Conservation (phyloP, 2,888 invertebrate genomes). For the Tethea ocularis region DNA sequence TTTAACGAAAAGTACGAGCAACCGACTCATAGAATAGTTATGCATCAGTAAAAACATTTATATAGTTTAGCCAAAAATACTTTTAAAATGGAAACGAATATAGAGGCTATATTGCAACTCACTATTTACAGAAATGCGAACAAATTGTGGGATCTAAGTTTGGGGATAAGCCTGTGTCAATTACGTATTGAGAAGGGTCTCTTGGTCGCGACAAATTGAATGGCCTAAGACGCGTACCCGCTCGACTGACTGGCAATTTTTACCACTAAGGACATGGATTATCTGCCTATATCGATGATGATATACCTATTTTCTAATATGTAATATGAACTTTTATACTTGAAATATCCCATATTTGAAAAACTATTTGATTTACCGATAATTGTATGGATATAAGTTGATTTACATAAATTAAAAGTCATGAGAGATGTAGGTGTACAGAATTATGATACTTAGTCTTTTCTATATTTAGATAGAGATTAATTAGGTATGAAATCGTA, state of each 20-base stretch:
- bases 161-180: conserved; percentile 78
- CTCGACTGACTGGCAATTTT: conserved; percentile 70
- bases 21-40: too few species aligned
- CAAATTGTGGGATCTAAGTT: conserved; percentile 75
- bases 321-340: not conserved
- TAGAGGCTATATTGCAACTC: conserved; percentile 50
- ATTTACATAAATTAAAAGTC: too few species aligned
- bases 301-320: conserved; percentile 53
- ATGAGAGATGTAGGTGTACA: too few species aligned
- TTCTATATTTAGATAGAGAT: too few species aligned
- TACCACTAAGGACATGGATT: conserved; percentile 64
- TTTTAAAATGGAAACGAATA: not conserved
- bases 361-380: not conserved
- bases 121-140: conserved; percentile 67
- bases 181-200: conserved; percentile 79
- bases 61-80: not conserved
- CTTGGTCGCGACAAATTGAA: conserved; percentile 72
- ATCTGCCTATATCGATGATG: conserved; percentile 47
- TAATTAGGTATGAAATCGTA: too few species aligned
- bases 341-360: not conserved
- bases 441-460: too few species aligned
- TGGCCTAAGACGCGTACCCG: conserved; percentile 60
- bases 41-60: not conserved
- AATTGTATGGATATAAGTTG: too few species aligned
- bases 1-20: too few species aligned